Evolutionary conservation across 1,140 invertebrate species (phyloP), one percentile per base, ranked within the genome.

Genomic region (Pantala flavescens): DNA sequence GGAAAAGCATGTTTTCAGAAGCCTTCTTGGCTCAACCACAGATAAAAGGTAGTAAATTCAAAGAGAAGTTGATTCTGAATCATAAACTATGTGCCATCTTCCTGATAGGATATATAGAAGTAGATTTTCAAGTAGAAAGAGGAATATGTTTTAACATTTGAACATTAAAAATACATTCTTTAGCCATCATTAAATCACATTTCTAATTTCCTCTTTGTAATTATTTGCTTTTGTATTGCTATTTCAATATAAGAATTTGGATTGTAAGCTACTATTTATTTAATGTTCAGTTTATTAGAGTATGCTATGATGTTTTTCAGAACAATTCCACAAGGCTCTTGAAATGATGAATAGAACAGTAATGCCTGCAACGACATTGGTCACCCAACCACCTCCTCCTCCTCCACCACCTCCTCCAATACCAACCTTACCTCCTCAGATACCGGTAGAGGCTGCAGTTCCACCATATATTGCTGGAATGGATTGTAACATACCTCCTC

Each of bases 261-360:
- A n/a, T n/a, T n/a, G n/a, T n/a, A n/a, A n/a, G n/a, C n/a, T n/a
- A n/a, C n/a, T n/a, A n/a, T n/a, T n/a, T n/a, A n/a, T n/a, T n/a
- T n/a, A n/a, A n/a, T n/a, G n/a, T n/a, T n/a, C n/a, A n/a, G 9
- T 36, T 36, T 36, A 5, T 36, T 36, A 36, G 28, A 36, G 9
- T 2, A 36, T 36, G 2, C 9, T 36, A 5, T 36, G 28, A 5
- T 5, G 9, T 5, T 36, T 36, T 36, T 71, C 78, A 90, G 90
- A 94, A 76, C 88, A 93, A 77, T 91, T 98, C 77, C 90, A 91
- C 24, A 91, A 94, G 80, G 96, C 96, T 0, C 81, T 98, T 36
- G 93, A 97, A 77, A 91, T 97, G 84, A 95, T 98, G 92, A 94
- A 94, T 80, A 86, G 93, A 74, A 89, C 93, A 43, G 89, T 93